Evolutionary conservation across 2,888 invertebrate species (phyloP), one percentile per base, ranked within the genome.

Genomic region (Leucophora obtusa): DNA sequence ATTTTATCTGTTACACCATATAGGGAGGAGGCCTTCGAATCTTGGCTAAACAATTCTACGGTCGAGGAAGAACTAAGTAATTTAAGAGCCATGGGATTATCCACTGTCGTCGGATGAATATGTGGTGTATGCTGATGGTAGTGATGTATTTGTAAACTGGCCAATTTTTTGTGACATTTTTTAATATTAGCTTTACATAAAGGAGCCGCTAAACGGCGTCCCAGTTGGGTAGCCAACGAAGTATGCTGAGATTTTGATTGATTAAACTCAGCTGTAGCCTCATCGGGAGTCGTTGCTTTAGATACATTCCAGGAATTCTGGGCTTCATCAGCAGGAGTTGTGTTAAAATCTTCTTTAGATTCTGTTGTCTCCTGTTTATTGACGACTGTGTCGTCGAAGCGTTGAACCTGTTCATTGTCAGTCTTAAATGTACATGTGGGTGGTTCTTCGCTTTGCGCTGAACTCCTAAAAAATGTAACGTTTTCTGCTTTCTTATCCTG

Each of bases 91-190:
- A 82, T 63, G 17, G 79, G 77, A 33, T 68, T 75, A 15, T 76
- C 63, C n/a, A 59, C 47, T n/a, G 35, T 70, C 51, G 68, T 35
- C 9, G 33, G 50, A 6, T n/a, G 56, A 33, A 38, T 35, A 21
- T 38, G 62, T 28, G 28, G 4, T 28, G 28, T 6, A 4, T 60
- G 53, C 7, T 38, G 70, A 10, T 71, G 54, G 38, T 68, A 62
- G 18, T 83, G 75, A 5, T 79, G 76, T 69, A 68, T 81, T 38
- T 84, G 81, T 76, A 75, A 84, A 82, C 60, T 84, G 68, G 72
- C 83, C 77, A 73, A 85, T 86, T 85, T 84, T 68, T 82, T 82
- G 24, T 84, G 84, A 74, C 86, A 89, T 73, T 86, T 88, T 69
- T 84, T 86, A 5, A 87, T 63, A 63, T 82, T 85, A 10, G 84